Conservation (phyloP, 2,797 vertebrate genomes). For the Amphiprion clarkii region DNA sequence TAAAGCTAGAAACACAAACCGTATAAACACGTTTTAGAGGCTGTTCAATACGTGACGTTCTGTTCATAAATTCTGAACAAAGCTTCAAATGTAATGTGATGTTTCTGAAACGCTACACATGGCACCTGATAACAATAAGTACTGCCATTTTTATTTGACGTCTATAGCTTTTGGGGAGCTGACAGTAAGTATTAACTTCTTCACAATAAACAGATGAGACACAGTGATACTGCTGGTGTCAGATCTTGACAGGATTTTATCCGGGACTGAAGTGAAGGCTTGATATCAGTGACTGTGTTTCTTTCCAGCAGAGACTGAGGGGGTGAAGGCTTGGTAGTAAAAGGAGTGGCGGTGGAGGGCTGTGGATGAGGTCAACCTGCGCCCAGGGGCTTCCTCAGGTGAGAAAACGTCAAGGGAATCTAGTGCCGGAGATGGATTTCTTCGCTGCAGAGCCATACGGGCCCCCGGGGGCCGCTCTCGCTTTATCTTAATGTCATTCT, state of each 20-base stretch:
- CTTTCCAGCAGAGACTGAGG: neutral
- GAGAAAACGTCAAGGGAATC: slow-evolving; percentile 52
- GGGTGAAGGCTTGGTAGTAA: neutral
- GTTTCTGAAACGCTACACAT: no score
- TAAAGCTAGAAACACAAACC: no score
- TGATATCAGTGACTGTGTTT: slow-evolving; percentile 38
- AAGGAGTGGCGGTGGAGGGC: neutral
- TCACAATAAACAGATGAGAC: slow-evolving; percentile 13
- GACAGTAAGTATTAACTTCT: slow-evolving; percentile 4
- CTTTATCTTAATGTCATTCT: slow-evolving; percentile 74
- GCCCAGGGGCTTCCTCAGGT: slow-evolving; percentile 61
- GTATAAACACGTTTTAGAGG: no score
- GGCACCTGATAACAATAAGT: slow-evolving; percentile 14
- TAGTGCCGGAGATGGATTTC: slow-evolving; percentile 51
- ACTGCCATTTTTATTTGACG: neutral
- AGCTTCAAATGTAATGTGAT: neutral
- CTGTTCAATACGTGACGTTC: no score
- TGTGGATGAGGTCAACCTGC: slow-evolving; percentile 34
- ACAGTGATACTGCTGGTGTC: slow-evolving; percentile 25
- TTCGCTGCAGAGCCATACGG: slow-evolving; percentile 26
- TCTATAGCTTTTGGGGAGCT: neutral
- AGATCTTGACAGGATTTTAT: slow-evolving; percentile 2
- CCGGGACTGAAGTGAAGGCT: neutral
- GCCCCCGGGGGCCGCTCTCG: slow-evolving; percentile 62
- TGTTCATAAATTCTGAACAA: no score